A percentile compares a stretch with the other conserved stretches of the same genome.
These are phyloP conservation scores for Notamacropus eugenii DNA, from an alignment of 2,797 vertebrate genomes.

Conservation along the genomic window DNA sequence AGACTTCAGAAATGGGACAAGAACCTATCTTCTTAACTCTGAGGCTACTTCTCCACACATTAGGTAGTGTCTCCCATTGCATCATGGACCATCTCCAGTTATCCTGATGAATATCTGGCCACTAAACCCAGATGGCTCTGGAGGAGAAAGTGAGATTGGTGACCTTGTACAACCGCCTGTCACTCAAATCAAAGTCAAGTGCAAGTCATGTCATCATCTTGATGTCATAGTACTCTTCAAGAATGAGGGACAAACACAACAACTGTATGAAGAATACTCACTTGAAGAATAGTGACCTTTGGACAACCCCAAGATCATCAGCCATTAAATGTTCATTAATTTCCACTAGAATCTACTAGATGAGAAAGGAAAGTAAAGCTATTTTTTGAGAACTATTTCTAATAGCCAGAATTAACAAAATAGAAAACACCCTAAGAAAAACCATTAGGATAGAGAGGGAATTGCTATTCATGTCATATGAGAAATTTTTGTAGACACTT, in stretches of 20 bases:
- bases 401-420: constrained; percentile 77
- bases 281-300: constrained; percentile 73
- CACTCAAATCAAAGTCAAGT: too few species aligned
- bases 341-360: constrained; percentile 66
- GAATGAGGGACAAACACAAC: too few species aligned
- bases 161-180: too few species aligned
- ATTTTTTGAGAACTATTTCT: constrained; percentile 67
- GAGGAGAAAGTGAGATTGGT: too few species aligned
- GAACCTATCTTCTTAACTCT: not conserved
- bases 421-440: constrained; percentile 63
- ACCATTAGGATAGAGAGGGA: constrained; percentile 61
- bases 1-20: not conserved
- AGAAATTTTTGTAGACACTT: constrained; percentile 59
- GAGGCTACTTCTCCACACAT: not conserved
- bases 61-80: constrained; percentile 20
- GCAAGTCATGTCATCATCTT: too few species aligned
- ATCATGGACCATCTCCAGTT: too few species aligned
- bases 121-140: too few species aligned
- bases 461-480: constrained; percentile 64
- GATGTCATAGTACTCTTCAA: too few species aligned
- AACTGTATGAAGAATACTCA: constrained; percentile 56
- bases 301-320: constrained; percentile 58
- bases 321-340: constrained; percentile 76
- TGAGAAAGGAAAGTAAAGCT: constrained; percentile 72
- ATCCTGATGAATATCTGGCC: too few species aligned